Evolutionary conservation across 2,888 invertebrate species (phyloP), one percentile per base, ranked within the genome.

Genomic region (Endotricha flammealis): DNA sequence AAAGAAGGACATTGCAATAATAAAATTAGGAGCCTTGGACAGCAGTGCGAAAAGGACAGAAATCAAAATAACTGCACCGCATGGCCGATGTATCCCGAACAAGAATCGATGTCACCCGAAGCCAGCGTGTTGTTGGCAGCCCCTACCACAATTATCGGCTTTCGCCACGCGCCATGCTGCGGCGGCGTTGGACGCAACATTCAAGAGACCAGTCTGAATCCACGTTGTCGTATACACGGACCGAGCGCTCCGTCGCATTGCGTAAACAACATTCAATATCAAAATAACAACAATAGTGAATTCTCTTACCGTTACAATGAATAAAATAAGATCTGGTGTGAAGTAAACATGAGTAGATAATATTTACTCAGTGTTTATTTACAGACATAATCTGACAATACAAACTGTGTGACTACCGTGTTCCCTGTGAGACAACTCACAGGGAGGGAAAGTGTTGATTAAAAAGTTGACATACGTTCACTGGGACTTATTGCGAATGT

Each of bases 401-500:
- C 45, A 74, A 73, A 63, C 78, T 77, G 71, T 75, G 62, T 66
- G 72, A 66, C 48, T 78, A 59, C 48, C 68, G 79, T 76, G 76
- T 66, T 65, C 64, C 73, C 78, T 53, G 80, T 79, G 80, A 60
- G 72, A 83, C 82, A 82, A 70, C n/a, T n/a, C n/a, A n/a, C n/a
- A n/a, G n/a, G 82, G 72, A 74, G 78, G 76, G 62, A 68, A 70
- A 67, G 63, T 74, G 72, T 78, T 74, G 66, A 61, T 69, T 82
- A 62, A 80, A 52, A 73, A 73, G 57, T 83, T 82, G 60, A 67
- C 57, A 47, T 51, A 64, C 68, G 81, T 80, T 68, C 57, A 40
- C 53, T 74, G 64, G 75, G 82, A 83, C 75, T 76, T 80, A 61
- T 80, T 71, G 77, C 86, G 85, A 85, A 86, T 86, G 86, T 86